Base-by-base conservation (phyloP, 2,888 invertebrate species). In the Athrips mouffetella region DNA sequence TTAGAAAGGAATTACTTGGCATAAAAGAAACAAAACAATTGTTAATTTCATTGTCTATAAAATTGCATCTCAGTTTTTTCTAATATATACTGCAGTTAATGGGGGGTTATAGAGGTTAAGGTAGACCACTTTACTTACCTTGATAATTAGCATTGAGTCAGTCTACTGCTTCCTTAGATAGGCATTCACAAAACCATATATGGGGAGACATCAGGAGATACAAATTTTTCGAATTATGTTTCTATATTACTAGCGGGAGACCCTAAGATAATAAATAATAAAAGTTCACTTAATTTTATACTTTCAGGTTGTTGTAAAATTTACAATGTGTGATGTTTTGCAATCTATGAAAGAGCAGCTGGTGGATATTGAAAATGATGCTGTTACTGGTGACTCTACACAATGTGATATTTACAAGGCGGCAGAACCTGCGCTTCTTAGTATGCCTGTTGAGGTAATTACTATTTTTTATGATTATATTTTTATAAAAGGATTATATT, bases 381-480 rank as follows among this genome's bases (percentile, higher is more conserved):
- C 20, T 21, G 31, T 31, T 13, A 18, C 48, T 45, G 50, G 50
- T 29, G 52, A 53, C 35, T 46, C 50, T 42, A 50, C 61, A 50
- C 55, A 65, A 31, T 50, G 45, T 53, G 61, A 69, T 45, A 51
- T 65, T 33, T 65, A 63, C 55, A 69, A 73, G 23, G 54, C 62
- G 46, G 65, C 61, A 52, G 62, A 64, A 57, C 68, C 75, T 20
- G 66, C 67, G 33, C 57, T 85, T 16, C 51, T 73, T 48, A 77
- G 74, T 52, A 73, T 87, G 78, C 87, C 87, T 55, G 83, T 87
- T 53, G 87, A 88, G 80, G 87, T 87, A 62, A 55, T 20, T 15
- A 37, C 13, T 6, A 13, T 13, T 15, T 15, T 89, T 87, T 48
- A 78, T 91, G 91, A 89, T 91, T 58, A 85, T 91, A 57, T 10